Conservation (phyloP, 23 tunicate species). For the Ascidia mentula region DNA sequence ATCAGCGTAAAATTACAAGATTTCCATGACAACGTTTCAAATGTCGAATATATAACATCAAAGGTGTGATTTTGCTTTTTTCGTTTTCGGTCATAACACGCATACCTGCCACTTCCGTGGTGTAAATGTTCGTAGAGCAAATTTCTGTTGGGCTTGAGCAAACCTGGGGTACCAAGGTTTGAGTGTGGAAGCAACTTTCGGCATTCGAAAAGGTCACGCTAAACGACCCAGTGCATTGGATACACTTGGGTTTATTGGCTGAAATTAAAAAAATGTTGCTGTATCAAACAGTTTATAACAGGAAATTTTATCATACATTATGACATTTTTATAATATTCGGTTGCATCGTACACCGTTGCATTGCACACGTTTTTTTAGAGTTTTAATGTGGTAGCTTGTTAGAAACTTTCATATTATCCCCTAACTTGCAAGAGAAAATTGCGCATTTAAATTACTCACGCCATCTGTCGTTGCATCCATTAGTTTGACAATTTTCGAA, state of each 20-base stretch:
- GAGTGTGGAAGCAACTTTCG: background rate
- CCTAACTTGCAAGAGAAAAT: no score
- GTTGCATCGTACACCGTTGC: background rate
- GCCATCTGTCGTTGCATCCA: background rate
- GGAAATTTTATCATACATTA: no score
- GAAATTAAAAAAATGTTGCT: background rate
- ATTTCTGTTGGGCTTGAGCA: background rate
- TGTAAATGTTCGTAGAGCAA: background rate
- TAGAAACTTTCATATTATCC: no score
- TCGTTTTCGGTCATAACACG: no score
- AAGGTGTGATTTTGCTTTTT: no score
- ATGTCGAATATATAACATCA: no score
- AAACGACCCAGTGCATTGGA: background rate
- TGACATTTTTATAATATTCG: no score
- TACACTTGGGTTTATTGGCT: background rate
- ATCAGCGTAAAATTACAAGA: no score
- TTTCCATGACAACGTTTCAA: no score
- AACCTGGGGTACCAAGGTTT: background rate
- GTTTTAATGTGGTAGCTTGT: no score
- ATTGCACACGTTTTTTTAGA: no score
- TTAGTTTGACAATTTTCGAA: background rate
- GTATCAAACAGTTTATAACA: background rate
- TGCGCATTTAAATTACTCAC: no score
- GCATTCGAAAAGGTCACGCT: background rate
- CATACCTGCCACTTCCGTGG: background rate